Percentiles rank a stretch among this genome's conserved stretches.
Conservation (phyloP, 2,797 vertebrate species). For the Chiroxiphia lanceolata region DNA sequence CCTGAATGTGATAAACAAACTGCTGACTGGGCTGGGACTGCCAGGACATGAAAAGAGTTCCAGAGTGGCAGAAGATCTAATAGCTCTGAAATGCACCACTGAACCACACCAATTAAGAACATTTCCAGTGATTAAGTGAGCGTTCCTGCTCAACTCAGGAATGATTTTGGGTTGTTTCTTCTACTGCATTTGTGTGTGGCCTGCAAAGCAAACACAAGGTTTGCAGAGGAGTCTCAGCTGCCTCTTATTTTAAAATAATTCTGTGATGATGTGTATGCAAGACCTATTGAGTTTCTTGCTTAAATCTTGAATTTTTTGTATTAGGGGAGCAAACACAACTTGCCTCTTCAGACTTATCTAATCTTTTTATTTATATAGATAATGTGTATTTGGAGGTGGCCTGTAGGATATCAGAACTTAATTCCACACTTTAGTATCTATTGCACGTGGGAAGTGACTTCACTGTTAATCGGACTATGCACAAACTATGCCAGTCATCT, state of each 20-base stretch:
- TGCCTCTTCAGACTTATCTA: neutral
- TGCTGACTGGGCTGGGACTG: constrained; percentile 6
- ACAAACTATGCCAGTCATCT: neutral
- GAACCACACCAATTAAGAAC: constrained; percentile 53
- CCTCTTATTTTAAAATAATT: neutral
- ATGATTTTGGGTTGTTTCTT: neutral
- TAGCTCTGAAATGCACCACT: constrained; percentile 34
- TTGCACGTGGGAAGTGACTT: neutral
- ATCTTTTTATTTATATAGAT: neutral
- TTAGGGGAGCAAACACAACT: neutral
- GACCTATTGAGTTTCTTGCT: neutral
- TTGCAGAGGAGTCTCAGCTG: neutral
- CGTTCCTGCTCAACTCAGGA: constrained; percentile 10
- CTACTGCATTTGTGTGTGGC: constrained; percentile 14
- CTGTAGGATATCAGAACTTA: neutral
- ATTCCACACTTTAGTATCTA: neutral
- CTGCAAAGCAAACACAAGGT: neutral
- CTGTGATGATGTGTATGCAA: neutral
- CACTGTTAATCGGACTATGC: neutral
- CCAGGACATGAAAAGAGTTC: constrained; percentile 42
- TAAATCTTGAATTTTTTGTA: neutral
- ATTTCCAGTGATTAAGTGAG: constrained; percentile 50
- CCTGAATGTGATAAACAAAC: constrained; percentile 54
- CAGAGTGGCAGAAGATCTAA: constrained; percentile 36
- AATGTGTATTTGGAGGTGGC: neutral